A percentile compares a stretch with the other conserved stretches of the same genome.
These are phyloP conservation scores for Ctena decussata DNA, from an alignment of 2,888 invertebrate genomes.

Conservation along the genomic window DNA sequence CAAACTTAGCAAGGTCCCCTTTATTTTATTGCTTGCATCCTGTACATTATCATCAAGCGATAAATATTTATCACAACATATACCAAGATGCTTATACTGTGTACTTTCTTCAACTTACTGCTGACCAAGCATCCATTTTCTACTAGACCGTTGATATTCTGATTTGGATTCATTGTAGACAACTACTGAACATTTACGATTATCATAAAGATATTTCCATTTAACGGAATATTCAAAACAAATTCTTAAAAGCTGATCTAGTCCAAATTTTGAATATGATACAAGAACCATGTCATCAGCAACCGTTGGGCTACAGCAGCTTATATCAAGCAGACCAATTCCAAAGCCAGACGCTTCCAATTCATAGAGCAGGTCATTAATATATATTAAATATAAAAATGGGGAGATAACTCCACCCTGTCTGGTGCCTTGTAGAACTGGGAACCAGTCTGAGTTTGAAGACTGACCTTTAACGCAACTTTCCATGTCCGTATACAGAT, in stretches of 20 bases:
- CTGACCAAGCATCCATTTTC: background rate
- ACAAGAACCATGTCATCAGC: background rate
- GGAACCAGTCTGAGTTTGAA: constrained; percentile 3
- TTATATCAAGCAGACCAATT: background rate
- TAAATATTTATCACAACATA: background rate
- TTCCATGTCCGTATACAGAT: background rate
- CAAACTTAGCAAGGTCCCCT: constrained; percentile 6
- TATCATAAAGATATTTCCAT: constrained; percentile 7
- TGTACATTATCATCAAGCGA: background rate
- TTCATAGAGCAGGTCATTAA: too few relatives aligned
- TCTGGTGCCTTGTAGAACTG: background rate
- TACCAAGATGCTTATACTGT: constrained; percentile 1
- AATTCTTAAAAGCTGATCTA: background rate
- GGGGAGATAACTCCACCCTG: background rate
- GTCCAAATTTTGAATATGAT: background rate
- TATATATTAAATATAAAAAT: constrained; percentile 21
- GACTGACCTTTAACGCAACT: too few relatives aligned
- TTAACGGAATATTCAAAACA: background rate
- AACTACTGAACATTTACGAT: background rate
- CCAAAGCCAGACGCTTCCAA: background rate
- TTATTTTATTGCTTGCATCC: background rate
- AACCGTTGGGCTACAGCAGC: background rate
- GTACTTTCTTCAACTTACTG: background rate
- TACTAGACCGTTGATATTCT: too few relatives aligned
- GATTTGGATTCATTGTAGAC: too few relatives aligned